These are phyloP conservation scores for Ondatra zibethicus DNA, from an alignment of 2,113 vertebrate genomes.

Conservation along the genomic window DNA sequence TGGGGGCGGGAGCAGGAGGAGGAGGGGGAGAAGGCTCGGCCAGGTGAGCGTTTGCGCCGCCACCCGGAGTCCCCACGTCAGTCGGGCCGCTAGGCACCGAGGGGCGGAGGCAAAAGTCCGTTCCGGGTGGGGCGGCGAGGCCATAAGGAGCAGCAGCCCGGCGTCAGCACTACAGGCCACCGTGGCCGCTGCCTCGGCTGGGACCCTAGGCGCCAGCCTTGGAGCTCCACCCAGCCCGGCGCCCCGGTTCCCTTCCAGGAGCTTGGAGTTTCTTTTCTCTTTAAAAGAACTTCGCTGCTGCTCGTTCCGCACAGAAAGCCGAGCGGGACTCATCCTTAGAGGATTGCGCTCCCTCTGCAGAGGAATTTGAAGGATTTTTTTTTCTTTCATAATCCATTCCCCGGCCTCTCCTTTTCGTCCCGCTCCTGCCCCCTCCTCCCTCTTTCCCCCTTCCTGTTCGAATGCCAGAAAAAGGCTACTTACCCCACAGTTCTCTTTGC, in stretches of 20 bases:
- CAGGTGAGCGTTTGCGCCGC: constrained; percentile 55
- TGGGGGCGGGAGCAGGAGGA: constrained; percentile 1
- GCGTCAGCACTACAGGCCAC: background rate
- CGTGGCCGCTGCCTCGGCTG: background rate
- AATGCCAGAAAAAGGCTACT: constrained; percentile 47
- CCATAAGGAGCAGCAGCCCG: background rate
- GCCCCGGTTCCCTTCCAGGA: background rate
- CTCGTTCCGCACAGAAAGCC: background rate
- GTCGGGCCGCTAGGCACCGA: background rate
- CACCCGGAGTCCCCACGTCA: background rate
- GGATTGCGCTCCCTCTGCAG: constrained; percentile 56
- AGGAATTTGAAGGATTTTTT: constrained; percentile 44
- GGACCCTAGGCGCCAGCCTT: background rate
- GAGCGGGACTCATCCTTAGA: constrained; percentile 25
- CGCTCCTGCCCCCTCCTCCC: background rate
- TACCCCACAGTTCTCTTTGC: constrained; percentile 72
- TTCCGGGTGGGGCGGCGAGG: background rate
- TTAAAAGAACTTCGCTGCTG: constrained; percentile 68
- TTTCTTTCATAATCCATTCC: constrained; percentile 61
- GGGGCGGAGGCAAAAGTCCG: background rate
- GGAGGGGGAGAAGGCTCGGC: background rate
- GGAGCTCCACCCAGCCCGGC: constrained; percentile 19
- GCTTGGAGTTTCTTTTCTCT: constrained; percentile 58
- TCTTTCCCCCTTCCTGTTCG: background rate
- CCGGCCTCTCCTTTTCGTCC: constrained; percentile 29